phyloP scores from a whole-genome alignment of 2,888 invertebrate genomes.

The Leptopilina drosophilae region DNA sequence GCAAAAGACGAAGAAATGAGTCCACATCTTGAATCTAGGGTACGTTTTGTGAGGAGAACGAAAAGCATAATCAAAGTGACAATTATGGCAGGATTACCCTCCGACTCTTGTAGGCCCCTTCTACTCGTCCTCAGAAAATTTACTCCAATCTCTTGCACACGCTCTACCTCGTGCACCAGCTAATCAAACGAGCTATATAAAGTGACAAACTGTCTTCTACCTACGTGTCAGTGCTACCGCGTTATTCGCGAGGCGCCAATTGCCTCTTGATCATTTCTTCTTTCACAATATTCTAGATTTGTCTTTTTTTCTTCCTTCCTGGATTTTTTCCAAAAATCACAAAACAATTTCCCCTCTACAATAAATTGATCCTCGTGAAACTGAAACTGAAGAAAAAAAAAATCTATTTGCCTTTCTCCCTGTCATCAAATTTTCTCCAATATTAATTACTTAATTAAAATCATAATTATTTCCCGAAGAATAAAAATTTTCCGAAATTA shows the following conservation, averaged over 20 bases:
- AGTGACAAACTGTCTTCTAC: slow-evolving; percentile 71
- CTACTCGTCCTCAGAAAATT: slow-evolving; percentile 43
- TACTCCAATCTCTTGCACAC: slow-evolving; percentile 47
- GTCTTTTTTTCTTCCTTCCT: background rate
- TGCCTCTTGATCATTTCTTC: slow-evolving; percentile 41
- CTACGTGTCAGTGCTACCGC: slow-evolving; percentile 63
- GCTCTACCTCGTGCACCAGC: slow-evolving; percentile 62
- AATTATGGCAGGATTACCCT: slow-evolving; percentile 57
- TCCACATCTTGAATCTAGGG: background rate
- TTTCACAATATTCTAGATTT: background rate
- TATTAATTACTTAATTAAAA: no score
- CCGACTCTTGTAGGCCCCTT: slow-evolving; percentile 51
- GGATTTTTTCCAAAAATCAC: no score
- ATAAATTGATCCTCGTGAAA: background rate
- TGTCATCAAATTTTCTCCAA: no score
- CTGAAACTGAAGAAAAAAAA: background rate
- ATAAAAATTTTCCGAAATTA: slow-evolving; percentile 45
- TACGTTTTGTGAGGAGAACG: slow-evolving; percentile 35
- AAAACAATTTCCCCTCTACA: no score
- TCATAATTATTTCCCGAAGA: background rate
- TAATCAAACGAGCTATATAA: slow-evolving; percentile 71
- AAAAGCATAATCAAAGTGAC: slow-evolving; percentile 52
- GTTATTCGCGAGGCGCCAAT: slow-evolving; percentile 47
- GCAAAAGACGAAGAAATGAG: background rate
- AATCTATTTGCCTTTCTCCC: no score